Evolutionary conservation across 2,888 invertebrate genomes (phyloP).

Genomic region (Opisthograptis luteolata): DNA sequence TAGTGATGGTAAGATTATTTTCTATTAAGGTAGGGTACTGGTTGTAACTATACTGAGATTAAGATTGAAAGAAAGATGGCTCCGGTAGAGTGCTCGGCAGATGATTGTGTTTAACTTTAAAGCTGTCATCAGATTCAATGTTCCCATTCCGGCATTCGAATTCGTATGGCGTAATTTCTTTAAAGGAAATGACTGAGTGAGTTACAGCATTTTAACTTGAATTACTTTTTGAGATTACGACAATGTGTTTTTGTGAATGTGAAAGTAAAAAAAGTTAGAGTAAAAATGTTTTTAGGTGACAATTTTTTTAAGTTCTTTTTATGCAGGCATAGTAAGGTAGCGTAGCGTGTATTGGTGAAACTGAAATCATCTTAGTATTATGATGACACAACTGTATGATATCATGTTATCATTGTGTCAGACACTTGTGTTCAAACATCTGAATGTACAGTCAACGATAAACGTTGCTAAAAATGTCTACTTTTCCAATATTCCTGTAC

Average conservation of each 20-base stretch:
- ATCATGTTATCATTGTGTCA: no score
- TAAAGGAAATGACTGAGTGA: conserved; percentile 16
- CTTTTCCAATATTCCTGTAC: no score
- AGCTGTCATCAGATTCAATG: conserved; percentile 55
- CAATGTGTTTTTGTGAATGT: neutral
- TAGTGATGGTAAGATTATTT: neutral
- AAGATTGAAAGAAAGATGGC: conserved; percentile 58
- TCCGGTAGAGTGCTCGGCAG: conserved; percentile 58
- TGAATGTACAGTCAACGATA: no score
- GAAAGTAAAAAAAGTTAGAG: neutral
- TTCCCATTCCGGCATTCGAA: conserved; percentile 26
- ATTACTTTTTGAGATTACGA: neutral
- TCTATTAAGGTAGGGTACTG: conserved; percentile 27
- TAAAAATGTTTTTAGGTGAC: neutral
- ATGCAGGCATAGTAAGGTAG: no score
- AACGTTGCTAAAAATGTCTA: no score
- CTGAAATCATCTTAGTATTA: no score
- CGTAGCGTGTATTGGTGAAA: no score
- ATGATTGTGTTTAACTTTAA: conserved; percentile 62
- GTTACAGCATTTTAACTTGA: conserved; percentile 6
- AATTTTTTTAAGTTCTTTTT: neutral
- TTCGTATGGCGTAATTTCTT: conserved; percentile 17
- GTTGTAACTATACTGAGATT: conserved; percentile 19
- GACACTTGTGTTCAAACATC: no score
- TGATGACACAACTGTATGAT: no score